Evolutionary conservation across 2,888 invertebrate species (phyloP).

Genomic region (Drosophila mayaguana): DNA sequence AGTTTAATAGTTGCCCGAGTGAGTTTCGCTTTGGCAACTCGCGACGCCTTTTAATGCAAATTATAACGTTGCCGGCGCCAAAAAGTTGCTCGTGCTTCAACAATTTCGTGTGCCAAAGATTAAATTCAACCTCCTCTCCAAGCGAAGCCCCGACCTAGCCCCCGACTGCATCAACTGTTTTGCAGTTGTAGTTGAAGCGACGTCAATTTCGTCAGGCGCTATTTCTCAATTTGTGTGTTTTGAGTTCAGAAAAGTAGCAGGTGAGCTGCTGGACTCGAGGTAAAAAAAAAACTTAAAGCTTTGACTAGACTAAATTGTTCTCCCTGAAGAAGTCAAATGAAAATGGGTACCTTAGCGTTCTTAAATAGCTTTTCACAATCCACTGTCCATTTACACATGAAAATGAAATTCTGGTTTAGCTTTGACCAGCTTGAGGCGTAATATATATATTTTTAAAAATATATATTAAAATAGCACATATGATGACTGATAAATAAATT

Average conservation of each 20-base stretch:
- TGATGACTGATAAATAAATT: no score
- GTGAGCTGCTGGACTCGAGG: neutral
- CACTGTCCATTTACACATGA: neutral
- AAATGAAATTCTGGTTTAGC: no score
- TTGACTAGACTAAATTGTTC: no score
- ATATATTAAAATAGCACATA: no score
- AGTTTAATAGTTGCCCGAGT: conserved; percentile 71
- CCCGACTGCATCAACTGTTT: conserved; percentile 34
- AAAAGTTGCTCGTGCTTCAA: conserved; percentile 59
- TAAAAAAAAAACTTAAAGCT: neutral
- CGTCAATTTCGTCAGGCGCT: conserved; percentile 16
- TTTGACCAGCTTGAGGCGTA: no score
- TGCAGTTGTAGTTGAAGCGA: conserved; percentile 17
- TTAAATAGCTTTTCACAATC: neutral
- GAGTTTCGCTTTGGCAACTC: conserved; percentile 42
- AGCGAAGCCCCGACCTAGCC: neutral
- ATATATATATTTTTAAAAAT: no score
- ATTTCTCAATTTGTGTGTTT: conserved; percentile 28
- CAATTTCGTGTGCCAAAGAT: conserved; percentile 56
- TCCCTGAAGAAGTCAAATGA: no score
- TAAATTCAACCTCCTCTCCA: conserved; percentile 47
- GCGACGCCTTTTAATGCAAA: conserved; percentile 72
- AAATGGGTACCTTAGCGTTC: neutral
- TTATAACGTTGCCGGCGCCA: conserved; percentile 71
- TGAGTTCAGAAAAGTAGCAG: neutral